These are phyloP conservation scores for Yponomeuta sedellus DNA, from an alignment of 2,888 invertebrate genomes.

Conservation along the genomic window DNA sequence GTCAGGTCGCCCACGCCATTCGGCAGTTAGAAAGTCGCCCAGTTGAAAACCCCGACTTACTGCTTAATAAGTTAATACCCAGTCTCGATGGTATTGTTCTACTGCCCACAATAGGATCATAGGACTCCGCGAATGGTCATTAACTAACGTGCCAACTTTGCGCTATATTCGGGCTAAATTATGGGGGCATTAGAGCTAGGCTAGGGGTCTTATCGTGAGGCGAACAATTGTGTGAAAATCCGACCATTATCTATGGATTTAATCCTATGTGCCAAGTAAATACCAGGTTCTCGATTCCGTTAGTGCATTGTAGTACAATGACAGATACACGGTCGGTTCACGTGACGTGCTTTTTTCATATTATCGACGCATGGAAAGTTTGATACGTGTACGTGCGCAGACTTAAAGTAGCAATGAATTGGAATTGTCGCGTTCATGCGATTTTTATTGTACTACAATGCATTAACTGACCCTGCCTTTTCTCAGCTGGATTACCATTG, in stretches of 20 bases:
- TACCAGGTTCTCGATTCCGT: too few species aligned
- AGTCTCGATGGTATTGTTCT: conserved; percentile 39
- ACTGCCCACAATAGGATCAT: conserved; percentile 44
- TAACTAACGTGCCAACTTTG: background rate
- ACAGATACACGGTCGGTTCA: too few species aligned
- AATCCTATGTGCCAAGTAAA: background rate
- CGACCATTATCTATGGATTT: background rate
- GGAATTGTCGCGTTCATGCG: too few species aligned
- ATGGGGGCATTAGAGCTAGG: background rate
- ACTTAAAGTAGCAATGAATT: too few species aligned
- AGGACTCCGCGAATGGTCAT: conserved; percentile 23
- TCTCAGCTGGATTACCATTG: too few species aligned
- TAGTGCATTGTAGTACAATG: too few species aligned
- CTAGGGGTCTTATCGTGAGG: background rate
- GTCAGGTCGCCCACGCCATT: conserved; percentile 41
- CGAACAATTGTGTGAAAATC: background rate
- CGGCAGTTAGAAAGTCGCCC: conserved; percentile 40
- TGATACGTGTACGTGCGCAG: too few species aligned
- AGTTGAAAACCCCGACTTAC: conserved; percentile 30
- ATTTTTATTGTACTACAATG: too few species aligned
- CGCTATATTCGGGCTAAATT: background rate
- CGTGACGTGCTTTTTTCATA: too few species aligned
- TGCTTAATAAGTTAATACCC: conserved; percentile 27
- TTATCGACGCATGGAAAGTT: too few species aligned
- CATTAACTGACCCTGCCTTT: too few species aligned